Conservation (phyloP, 2,888 invertebrate genomes). For the Drosophila multiciliata region DNA sequence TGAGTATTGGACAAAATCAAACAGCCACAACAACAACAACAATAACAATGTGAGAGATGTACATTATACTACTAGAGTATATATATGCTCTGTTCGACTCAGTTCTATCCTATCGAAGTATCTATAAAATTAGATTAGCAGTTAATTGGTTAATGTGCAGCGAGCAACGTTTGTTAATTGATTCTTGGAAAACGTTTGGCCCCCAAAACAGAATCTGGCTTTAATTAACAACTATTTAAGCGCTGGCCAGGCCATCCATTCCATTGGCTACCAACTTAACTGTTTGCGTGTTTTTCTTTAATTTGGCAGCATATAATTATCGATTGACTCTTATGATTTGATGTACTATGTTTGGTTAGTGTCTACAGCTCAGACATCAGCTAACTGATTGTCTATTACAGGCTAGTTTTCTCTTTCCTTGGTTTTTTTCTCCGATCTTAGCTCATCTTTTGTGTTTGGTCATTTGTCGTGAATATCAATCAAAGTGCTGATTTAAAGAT, state of each 20-base stretch:
- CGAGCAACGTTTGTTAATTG: constrained; percentile 80
- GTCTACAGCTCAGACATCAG: constrained; percentile 14
- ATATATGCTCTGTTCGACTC: constrained; percentile 4
- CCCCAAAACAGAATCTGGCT: constrained; percentile 52
- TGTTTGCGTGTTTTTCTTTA: constrained; percentile 59
- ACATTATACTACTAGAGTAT: constrained; percentile 38
- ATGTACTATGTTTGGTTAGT: constrained; percentile 48
- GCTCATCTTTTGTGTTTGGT: constrained; percentile 20
- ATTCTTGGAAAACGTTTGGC: constrained; percentile 64
- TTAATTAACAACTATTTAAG: constrained; percentile 80
- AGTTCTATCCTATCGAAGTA: constrained; percentile 38
- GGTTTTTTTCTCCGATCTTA: not conserved
- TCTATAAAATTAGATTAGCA: constrained; percentile 82
- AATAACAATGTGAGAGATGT: constrained; percentile 60
- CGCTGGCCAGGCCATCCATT: constrained; percentile 12
- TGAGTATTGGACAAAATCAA: constrained; percentile 49
- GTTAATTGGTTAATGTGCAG: constrained; percentile 81
- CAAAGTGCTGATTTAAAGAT: constrained; percentile 47
- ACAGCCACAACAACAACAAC: constrained; percentile 16
- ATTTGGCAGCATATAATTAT: constrained; percentile 73
- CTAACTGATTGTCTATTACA: not conserved
- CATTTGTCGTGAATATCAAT: constrained; percentile 61
- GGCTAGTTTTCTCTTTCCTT: not conserved
- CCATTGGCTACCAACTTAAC: constrained; percentile 39
- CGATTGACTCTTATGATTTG: constrained; percentile 56